A percentile compares a stretch with the other conserved stretches of the same genome.
Evolutionary conservation across 2,797 vertebrate species (phyloP).

Genomic region (Phoeniculus purpureus): DNA sequence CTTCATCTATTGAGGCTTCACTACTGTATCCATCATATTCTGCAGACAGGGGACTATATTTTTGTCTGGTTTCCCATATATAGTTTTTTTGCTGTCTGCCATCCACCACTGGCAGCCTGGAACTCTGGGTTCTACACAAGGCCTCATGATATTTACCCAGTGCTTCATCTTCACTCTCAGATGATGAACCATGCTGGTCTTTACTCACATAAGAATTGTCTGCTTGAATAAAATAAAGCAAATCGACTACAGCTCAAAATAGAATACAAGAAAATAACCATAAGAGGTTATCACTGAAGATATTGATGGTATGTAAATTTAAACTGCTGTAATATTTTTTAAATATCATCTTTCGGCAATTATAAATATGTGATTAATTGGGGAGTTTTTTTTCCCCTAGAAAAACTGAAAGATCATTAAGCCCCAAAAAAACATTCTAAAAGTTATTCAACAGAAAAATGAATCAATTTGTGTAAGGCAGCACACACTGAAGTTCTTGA

Average conservation of each 20-base stretch:
- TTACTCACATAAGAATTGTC: constrained; percentile 86
- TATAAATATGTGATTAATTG: background rate
- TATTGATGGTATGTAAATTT: constrained; percentile 33
- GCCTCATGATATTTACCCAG: constrained; percentile 96
- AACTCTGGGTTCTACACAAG: constrained; percentile 88
- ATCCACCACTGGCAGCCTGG: constrained; percentile 78
- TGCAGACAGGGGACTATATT: constrained; percentile 91
- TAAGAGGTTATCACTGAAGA: constrained; percentile 48
- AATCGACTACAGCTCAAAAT: constrained; percentile 63
- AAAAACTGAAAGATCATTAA: background rate
- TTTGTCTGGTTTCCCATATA: constrained; percentile 91
- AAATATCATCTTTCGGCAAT: background rate
- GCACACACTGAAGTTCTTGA: background rate
- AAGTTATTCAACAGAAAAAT: background rate
- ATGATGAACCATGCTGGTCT: constrained; percentile 89
- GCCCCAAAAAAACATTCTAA: background rate
- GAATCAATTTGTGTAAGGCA: background rate
- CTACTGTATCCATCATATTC: constrained; percentile 96
- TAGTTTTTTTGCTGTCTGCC: constrained; percentile 84
- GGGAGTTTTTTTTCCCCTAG: background rate
- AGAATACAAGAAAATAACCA: constrained; percentile 40
- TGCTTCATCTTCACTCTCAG: constrained; percentile 96
- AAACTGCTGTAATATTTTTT: background rate
- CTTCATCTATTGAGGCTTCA: constrained; percentile 92
- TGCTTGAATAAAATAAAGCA: constrained; percentile 77